Evolutionary conservation across 92 coral and sea anemone genomes (phyloP), one percentile per base, ranked within the genome.

Genomic region (Pocillopora meandrina): DNA sequence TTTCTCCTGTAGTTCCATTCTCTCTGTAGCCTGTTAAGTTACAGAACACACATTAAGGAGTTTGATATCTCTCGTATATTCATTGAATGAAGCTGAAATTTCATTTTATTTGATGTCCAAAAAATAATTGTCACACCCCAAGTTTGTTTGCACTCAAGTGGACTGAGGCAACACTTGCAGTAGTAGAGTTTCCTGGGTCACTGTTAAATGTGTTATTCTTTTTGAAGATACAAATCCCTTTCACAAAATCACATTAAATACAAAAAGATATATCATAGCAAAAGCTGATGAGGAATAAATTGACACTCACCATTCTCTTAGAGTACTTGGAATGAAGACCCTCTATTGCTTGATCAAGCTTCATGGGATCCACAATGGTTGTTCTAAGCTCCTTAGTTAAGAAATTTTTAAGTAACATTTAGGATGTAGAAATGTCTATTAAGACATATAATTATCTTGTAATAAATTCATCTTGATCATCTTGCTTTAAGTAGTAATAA

Each of bases 311-410:
- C 91, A 87, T 95, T 83, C 87, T 94, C 90, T 96, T 96, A 58
- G 97, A 90, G 76, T 89, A 87, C 71, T 86, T 94, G 33, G 98
- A 87, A 82, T 96, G 98, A 68, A 94, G 84, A 21, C 86, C 80
- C 62, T 96, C 99, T 61, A 94, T 78, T 42, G 92, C 93, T 74
- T 92, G 95, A 23, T 96, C 99, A 71, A 96, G 88, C 80, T 92
- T 89, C 69, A 85, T 36, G 2, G 92, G 88, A 79, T 96, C 97
- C 59, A 84, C 76, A 52, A 92, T 90, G 67, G 90, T 87, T 49
- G 81, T 88, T 59, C 88, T 91, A 66, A 94, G 88, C 78, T 89
- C 95, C 99, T 96, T 86, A 61, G 33, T 5, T 26, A 5, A 1
- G 35, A 20, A 14, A 26, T 26, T 20, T 69, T 12, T 69, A 2